These are phyloP conservation scores for Catharus minimus DNA, from an alignment of 2,113 vertebrate genomes.

Conservation along the genomic window DNA sequence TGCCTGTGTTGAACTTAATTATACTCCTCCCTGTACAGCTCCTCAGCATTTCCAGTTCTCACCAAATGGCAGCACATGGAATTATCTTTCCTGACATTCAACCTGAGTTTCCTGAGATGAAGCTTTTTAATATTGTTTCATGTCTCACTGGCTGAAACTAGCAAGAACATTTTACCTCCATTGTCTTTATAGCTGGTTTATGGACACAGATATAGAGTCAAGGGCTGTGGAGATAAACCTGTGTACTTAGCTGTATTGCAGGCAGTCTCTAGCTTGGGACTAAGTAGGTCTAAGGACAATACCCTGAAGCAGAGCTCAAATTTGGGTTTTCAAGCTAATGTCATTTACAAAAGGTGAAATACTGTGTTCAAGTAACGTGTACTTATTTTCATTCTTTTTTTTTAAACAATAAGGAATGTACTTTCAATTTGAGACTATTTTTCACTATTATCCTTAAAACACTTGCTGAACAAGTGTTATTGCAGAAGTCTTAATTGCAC, in stretches of 20 bases:
- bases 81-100: background rate
- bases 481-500: background rate
- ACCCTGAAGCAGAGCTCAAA: background rate
- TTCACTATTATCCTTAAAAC: background rate
- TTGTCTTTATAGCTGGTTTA: background rate
- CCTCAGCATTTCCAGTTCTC: background rate
- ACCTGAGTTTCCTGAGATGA: background rate
- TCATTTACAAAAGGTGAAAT: background rate
- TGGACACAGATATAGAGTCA: background rate
- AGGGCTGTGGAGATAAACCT: background rate
- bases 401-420: background rate
- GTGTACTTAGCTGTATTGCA: background rate
- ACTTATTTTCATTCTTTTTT: background rate
- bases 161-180: background rate
- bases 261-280: background rate
- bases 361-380: background rate
- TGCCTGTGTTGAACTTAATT: background rate
- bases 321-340: background rate
- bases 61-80: background rate
- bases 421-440: background rate
- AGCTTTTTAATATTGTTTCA: background rate
- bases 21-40: background rate
- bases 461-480: background rate
- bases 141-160: background rate
- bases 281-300: background rate